Evolutionary conservation across 2,888 invertebrate species (phyloP), one percentile per base, ranked within the genome.

Genomic region (Cryptus armator): DNA sequence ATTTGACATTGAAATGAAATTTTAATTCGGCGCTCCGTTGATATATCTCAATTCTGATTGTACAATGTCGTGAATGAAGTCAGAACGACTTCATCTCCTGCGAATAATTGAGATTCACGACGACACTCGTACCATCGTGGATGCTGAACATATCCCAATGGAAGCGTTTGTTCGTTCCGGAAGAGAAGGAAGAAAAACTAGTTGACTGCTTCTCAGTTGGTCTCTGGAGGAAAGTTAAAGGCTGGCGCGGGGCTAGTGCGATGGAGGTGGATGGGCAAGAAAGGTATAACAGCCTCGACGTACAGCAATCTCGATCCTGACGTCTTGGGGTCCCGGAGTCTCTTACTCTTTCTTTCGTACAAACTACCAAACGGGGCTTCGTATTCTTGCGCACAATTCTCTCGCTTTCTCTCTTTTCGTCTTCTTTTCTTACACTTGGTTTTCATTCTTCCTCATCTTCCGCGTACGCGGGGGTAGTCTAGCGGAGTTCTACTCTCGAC

Each of bases 271-370:
- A 43, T 70, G 48, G 64, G 56, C 70, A 53, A 64, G 32, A 79
- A 76, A 83, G 64, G 70, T 75, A 79, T 80, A 80, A 80, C 83
- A 83, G 53, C 83, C 24, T 71, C 70, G 70, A 46, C 64, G 70
- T 75, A 75, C 83, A 70, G 80, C 70, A 80, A 80, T 83, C 83
- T 83, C 76, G 70, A 76, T 81, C 24, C 62, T 32, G 70, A 75
- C 74, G 71, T 75, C 70, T 16, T 9, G 32, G 43, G 43, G 19
- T 67, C 68, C 68, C 37, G 37, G 44, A 78, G 70, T 70, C 59
- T 46, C 68, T 68, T 77, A 64, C 71, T 66, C 66, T 29, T 29
- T 56, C 66, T 62, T 62, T 37, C 48, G 48, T 12, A 12, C 14
- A 14, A 48, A n/a, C 37, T 37, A 37, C 37, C 37, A 37, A 5